Evolutionary conservation across 2,113 vertebrate species (phyloP).

Genomic region (Macroglossus sobrinus): DNA sequence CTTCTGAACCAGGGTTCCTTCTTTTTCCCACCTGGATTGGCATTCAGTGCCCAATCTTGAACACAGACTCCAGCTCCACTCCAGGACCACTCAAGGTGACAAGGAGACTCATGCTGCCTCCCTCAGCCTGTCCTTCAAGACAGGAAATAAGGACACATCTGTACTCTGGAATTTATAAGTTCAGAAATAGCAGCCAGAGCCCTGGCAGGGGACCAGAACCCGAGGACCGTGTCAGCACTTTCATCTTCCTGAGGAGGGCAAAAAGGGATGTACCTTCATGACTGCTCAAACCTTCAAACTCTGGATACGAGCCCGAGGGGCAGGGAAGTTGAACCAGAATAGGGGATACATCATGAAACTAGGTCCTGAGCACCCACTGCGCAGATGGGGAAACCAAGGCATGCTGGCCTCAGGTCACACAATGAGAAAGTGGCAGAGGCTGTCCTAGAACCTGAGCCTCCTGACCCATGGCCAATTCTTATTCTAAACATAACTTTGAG

Average conservation of each 20-base stretch:
- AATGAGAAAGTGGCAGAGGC: not conserved
- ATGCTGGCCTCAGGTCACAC: not conserved
- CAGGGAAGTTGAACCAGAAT: not conserved
- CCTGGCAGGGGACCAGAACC: not conserved
- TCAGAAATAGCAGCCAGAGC: not conserved
- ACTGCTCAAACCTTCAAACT: not conserved
- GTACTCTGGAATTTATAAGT: too few species aligned
- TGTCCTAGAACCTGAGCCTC: not conserved
- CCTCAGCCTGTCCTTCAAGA: not conserved
- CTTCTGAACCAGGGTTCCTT: not conserved
- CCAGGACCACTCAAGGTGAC: not conserved
- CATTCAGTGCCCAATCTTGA: not conserved
- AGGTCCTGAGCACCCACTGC: not conserved
- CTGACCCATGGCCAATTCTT: not conserved
- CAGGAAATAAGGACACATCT: not conserved
- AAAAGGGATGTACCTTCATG: not conserved
- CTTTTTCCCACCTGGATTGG: not conserved
- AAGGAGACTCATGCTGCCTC: not conserved
- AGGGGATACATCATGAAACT: too few species aligned
- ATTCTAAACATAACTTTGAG: not conserved
- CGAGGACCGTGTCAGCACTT: not conserved
- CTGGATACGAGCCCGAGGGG: not conserved
- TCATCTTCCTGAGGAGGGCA: fast-evolving
- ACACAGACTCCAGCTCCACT: not conserved
- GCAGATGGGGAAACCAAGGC: not conserved